These are phyloP conservation scores for Episyrphus balteatus DNA, from an alignment of 1,140 invertebrate genomes.

Conservation along the genomic window DNA sequence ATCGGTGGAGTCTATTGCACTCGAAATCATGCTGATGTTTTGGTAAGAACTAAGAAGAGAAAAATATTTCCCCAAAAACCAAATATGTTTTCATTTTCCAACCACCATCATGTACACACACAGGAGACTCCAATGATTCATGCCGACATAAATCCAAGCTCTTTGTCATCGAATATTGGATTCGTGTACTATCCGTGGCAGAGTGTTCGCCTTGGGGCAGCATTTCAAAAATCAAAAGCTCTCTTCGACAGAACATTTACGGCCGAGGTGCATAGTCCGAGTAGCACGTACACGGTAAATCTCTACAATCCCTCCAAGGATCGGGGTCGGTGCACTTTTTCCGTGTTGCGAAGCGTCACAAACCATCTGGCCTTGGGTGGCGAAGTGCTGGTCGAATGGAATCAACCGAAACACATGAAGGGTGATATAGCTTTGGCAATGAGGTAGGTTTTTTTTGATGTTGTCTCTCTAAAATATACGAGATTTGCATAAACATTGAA, in stretches of 20 bases:
- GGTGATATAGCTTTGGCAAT: slow-evolving; percentile 22
- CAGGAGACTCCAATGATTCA: slow-evolving; percentile 28
- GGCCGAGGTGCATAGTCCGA: slow-evolving; percentile 19
- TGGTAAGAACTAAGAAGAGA: slow-evolving; percentile 14
- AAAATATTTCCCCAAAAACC: neutral
- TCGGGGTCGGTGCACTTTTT: slow-evolving; percentile 25
- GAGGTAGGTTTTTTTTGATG: slow-evolving; percentile 11
- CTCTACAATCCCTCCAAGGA: slow-evolving; percentile 25
- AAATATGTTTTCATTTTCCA: neutral
- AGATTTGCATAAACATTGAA: no score
- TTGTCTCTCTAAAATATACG: no score
- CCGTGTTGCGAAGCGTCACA: slow-evolving; percentile 22
- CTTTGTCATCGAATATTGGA: slow-evolving; percentile 26
- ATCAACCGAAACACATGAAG: slow-evolving; percentile 13
- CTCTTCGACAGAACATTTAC: slow-evolving; percentile 22
- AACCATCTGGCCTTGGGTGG: slow-evolving; percentile 23
- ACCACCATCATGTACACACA: neutral
- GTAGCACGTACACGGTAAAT: slow-evolving; percentile 25
- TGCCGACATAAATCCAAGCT: slow-evolving; percentile 30
- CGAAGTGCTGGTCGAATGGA: slow-evolving; percentile 29
- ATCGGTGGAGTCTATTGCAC: slow-evolving; percentile 31
- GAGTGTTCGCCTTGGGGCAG: slow-evolving; percentile 22
- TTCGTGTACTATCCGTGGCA: slow-evolving; percentile 28
- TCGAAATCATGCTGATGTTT: slow-evolving; percentile 17
- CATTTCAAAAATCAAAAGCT: slow-evolving; percentile 16